Evolutionary conservation across 2,797 vertebrate species (phyloP), one percentile per base, ranked within the genome.

Genomic region (Leontocebus nigricollis): DNA sequence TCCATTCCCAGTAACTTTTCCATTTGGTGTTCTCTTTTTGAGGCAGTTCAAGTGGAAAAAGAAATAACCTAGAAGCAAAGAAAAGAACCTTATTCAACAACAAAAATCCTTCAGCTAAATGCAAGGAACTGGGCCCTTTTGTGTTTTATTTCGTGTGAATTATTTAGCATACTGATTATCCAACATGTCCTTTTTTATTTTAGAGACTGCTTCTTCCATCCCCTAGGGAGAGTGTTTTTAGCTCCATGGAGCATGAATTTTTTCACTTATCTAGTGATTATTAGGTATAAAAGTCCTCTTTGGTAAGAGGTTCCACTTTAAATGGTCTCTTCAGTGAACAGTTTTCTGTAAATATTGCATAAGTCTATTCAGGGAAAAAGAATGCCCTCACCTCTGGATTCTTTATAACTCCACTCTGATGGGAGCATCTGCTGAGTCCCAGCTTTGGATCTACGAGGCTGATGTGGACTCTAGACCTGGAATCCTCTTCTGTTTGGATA

Each of bases 21-120:
- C 89, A 70, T 95, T 88, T 95, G 85, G 93, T 12, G 85, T 30
- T 15, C 57, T 96, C 93, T 94, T 84, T 96, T 73, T 95, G 96
- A 97, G 30, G 61, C 81, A 80, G 22, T 26, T 97, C 67, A 97
- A 95, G 92, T 84, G 77, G 76, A 96, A 98, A 98, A 98, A 79
- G 27, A 88, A 98, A 72, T 90, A n/a, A 7, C 94, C 97, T 76
- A 70, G 84, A 95, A 88, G 46, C 48, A 96, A 97, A 64, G 50
- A 81, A 96, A 96, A 87, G n/a, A 80, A 73, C 7, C 5, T 91
- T 24, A 72, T 83, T 92, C 27, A 91, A 94, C n/a, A 88, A 77
- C 73, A 57, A 90, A 92, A 67, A 2, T 17, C 82, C 61, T 95
- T 94, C 27, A 64, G 86, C 55, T 86, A 76, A 80, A 64, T 81